Evolutionary conservation across 2,888 invertebrate species (phyloP).

Genomic region (Ornithoptera priamus): DNA sequence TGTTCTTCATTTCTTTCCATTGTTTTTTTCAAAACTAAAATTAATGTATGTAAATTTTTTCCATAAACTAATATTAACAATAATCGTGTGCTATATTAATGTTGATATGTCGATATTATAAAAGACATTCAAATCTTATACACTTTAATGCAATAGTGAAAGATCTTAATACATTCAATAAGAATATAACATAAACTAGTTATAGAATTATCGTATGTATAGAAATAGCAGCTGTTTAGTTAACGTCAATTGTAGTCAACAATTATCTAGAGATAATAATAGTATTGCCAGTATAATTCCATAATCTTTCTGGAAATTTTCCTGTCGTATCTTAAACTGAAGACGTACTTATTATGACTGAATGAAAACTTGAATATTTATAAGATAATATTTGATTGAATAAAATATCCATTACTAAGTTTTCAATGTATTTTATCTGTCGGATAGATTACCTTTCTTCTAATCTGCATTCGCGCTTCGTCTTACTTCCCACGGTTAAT

Average conservation of each 20-base stretch:
- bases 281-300: constrained; percentile 5
- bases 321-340: not conserved
- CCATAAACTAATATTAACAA: no score
- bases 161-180: not conserved
- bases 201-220: not conserved
- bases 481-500: constrained; percentile 7
- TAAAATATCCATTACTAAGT: not conserved
- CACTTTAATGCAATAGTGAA: not conserved
- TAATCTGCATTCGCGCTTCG: not conserved
- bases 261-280: constrained; percentile 2
- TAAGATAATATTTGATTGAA: constrained; percentile 2
- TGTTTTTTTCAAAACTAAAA: no score
- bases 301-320: constrained; percentile 12
- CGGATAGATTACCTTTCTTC: not conserved
- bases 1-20: no score
- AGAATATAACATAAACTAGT: no score
- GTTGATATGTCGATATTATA: no score
- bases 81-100: no score
- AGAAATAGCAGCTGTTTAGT: not conserved
- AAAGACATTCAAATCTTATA: not conserved
- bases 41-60: not conserved
- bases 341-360: constrained; percentile 1
- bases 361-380: constrained; percentile 9
- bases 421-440: not conserved
- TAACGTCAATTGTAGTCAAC: not conserved